Conservation (phyloP, 2,113 vertebrate genomes). For the Pristiophorus japonicus region DNA sequence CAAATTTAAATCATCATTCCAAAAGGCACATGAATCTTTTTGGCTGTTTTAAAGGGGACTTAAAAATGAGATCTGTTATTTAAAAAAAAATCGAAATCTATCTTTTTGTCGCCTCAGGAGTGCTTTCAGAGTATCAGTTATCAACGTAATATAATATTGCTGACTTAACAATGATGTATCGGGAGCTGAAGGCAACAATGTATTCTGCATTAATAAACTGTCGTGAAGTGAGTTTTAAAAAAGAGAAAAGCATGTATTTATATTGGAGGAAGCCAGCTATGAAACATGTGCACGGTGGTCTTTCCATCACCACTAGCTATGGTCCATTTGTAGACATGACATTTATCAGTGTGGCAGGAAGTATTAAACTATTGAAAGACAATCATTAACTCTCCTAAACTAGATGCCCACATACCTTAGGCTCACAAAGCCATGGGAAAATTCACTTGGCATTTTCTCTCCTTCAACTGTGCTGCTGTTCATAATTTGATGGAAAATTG, state of each 20-base stretch:
- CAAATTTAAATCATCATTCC: conserved; percentile 32
- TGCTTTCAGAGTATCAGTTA: conserved; percentile 76
- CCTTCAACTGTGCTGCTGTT: conserved; percentile 74
- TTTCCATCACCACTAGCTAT: conserved; percentile 84
- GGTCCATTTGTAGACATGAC: conserved; percentile 70
- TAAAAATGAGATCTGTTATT: conserved; percentile 67
- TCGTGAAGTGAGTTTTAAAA: conserved; percentile 66
- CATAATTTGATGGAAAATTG: conserved; percentile 98
- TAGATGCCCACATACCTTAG: conserved; percentile 65
- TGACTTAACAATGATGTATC: conserved; percentile 97
- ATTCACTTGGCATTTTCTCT: conserved; percentile 74
- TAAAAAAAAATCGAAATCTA: conserved; percentile 69
- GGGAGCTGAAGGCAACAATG: conserved; percentile 74
- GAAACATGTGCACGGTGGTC: conserved; percentile 66
- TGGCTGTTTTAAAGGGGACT: conserved; percentile 67
- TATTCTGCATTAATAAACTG: conserved; percentile 85
- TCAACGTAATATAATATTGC: conserved; percentile 91
- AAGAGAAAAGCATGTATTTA: conserved; percentile 63
- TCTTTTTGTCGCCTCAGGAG: conserved; percentile 76
- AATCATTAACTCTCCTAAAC: conserved; percentile 79
- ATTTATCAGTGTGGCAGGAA: conserved; percentile 84
- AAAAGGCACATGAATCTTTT: conserved; percentile 46
- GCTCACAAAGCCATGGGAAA: conserved; percentile 71
- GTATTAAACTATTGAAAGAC: conserved; percentile 85
- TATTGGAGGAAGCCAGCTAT: conserved; percentile 70